Conservation (phyloP, 1,140 invertebrate genomes). For the Trypoxylus dichotomus region DNA sequence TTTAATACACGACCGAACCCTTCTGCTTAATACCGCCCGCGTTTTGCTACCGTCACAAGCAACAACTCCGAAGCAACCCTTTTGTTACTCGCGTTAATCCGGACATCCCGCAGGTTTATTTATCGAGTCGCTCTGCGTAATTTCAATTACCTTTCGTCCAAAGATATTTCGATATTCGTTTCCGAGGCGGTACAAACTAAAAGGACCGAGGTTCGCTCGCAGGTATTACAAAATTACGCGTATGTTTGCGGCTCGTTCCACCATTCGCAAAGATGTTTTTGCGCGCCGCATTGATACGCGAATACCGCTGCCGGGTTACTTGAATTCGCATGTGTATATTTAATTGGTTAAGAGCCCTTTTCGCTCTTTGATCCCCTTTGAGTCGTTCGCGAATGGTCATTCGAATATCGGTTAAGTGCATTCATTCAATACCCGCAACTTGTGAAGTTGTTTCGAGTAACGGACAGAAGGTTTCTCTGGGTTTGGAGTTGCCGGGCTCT, state of each 20-base stretch:
- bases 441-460: not conserved
- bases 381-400: not conserved
- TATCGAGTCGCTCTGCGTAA: not conserved
- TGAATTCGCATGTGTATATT: slow-evolving; percentile 10
- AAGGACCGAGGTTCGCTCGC: not conserved
- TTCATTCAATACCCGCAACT: not conserved
- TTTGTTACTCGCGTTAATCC: not conserved
- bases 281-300: not conserved
- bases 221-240: not conserved
- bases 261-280: not conserved
- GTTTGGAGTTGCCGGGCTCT: not conserved
- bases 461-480: not conserved
- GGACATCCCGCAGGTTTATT: not conserved
- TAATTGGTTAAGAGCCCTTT: slow-evolving; percentile 24
- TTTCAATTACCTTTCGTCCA: slow-evolving; percentile 13
- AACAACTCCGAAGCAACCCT: not conserved
- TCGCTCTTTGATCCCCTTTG: slow-evolving; percentile 22
- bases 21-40: too few species aligned
- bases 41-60: too few species aligned
- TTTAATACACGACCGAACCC: too few species aligned
- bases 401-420: slow-evolving; percentile 18
- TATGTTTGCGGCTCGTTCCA: not conserved
- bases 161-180: not conserved
- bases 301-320: not conserved
- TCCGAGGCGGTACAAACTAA: not conserved